These are phyloP conservation scores for Tachina grossa DNA, from an alignment of 2,888 invertebrate species.

Conservation along the genomic window DNA sequence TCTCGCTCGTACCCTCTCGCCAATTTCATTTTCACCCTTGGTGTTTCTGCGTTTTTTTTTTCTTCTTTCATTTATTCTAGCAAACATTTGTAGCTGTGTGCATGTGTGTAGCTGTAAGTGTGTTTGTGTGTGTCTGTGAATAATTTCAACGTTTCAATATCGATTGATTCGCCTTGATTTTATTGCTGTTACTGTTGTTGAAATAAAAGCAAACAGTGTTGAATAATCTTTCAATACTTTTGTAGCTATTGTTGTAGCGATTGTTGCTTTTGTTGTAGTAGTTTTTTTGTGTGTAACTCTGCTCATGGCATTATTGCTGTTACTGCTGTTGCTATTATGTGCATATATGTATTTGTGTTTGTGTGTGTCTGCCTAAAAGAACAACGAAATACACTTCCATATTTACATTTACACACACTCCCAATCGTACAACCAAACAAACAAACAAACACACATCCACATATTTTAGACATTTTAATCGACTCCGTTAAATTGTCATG, in stretches of 20 bases:
- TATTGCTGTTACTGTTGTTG: conserved; percentile 49
- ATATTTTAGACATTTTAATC: conserved; percentile 56
- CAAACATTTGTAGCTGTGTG: neutral
- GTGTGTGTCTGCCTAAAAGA: conserved; percentile 1
- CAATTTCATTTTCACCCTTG: conserved; percentile 15
- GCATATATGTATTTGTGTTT: neutral
- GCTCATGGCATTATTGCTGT: conserved; percentile 42
- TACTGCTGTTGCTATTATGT: conserved; percentile 25
- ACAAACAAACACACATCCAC: neutral
- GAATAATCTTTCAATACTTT: conserved; percentile 69
- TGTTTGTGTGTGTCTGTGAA: neutral
- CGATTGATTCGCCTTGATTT: conserved; percentile 69
- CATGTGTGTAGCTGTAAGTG: neutral
- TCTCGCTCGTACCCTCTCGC: conserved; percentile 1
- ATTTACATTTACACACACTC: conserved; percentile 4
- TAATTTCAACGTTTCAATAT: conserved; percentile 54
- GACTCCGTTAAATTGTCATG: conserved; percentile 50
- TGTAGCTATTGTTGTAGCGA: conserved; percentile 29
- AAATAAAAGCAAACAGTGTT: conserved; percentile 65
- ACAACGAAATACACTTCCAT: conserved; percentile 13
- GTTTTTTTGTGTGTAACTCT: conserved; percentile 4
- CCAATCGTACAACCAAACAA: neutral
- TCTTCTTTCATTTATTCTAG: neutral
- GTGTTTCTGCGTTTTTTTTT: conserved; percentile 2
- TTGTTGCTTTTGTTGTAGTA: conserved; percentile 27